phyloP scores from a whole-genome alignment of 2,888 invertebrate species.

The Drosophila anomelani region DNA sequence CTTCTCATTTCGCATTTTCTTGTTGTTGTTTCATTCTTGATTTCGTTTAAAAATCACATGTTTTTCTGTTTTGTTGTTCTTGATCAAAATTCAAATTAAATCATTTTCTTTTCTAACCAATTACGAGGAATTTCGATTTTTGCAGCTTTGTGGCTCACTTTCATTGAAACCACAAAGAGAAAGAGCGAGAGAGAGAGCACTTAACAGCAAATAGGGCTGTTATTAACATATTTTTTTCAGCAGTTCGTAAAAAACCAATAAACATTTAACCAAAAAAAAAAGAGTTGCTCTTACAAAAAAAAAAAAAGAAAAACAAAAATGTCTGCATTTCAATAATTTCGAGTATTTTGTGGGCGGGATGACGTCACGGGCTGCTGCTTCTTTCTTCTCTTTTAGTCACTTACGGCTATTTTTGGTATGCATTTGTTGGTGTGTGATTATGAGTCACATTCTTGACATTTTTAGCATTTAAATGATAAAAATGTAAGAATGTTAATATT shows the following conservation, averaged over 20 bases:
- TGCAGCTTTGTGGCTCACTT: slow-evolving; percentile 52
- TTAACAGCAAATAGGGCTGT: slow-evolving; percentile 32
- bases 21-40: slow-evolving; percentile 13
- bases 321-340: slow-evolving; percentile 51
- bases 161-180: slow-evolving; percentile 47
- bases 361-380: slow-evolving; percentile 36
- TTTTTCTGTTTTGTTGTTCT: slow-evolving; percentile 7
- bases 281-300: slow-evolving; percentile 34
- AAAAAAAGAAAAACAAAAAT: slow-evolving; percentile 20
- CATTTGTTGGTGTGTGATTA: slow-evolving; percentile 10
- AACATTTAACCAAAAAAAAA: slow-evolving; percentile 39
- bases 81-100: slow-evolving; percentile 30
- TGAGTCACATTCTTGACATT: slow-evolving; percentile 31
- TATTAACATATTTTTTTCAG: slow-evolving; percentile 38
- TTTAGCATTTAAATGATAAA: slow-evolving; percentile 29
- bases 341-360: slow-evolving; percentile 42
- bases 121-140: slow-evolving; percentile 32
- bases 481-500: neutral
- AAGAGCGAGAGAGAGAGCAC: slow-evolving; percentile 16
- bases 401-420: slow-evolving; percentile 19
- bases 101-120: slow-evolving; percentile 24
- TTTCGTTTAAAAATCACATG: slow-evolving; percentile 19
- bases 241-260: slow-evolving; percentile 30
- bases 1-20: slow-evolving; percentile 17
- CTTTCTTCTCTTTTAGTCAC: slow-evolving; percentile 7